Evolutionary conservation across 2,888 invertebrate genomes (phyloP).

Genomic region (Diplolepis rosae): DNA sequence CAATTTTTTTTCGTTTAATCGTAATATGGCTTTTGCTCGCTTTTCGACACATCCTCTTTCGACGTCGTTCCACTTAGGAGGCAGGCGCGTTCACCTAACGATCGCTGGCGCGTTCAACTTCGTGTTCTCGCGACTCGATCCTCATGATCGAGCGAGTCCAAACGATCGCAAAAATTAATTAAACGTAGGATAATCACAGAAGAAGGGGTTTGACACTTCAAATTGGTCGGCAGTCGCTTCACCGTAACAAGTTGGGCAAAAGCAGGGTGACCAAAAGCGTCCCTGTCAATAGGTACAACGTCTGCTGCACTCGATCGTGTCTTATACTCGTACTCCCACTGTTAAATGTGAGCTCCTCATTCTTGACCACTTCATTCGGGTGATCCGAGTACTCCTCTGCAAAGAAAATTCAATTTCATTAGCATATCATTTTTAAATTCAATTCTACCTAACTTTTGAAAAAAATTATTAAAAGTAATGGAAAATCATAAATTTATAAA

Average conservation of each 20-base stretch:
- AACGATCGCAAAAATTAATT: constrained; percentile 66
- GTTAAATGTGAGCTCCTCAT: constrained; percentile 90
- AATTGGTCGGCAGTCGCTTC: constrained; percentile 63
- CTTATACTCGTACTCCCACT: constrained; percentile 67
- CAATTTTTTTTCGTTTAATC: constrained; percentile 58
- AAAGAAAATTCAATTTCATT: constrained; percentile 54
- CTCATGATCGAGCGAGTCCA: constrained; percentile 35
- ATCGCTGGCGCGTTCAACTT: constrained; percentile 31
- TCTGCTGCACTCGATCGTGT: constrained; percentile 46
- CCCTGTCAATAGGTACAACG: constrained; percentile 60
- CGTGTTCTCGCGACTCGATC: constrained; percentile 45
- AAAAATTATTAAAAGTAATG: too few relatives aligned
- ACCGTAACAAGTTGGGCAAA: constrained; percentile 68
- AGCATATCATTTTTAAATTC: not conserved
- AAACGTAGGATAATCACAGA: constrained; percentile 74
- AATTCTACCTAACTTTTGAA: too few relatives aligned
- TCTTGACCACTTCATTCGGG: constrained; percentile 94
- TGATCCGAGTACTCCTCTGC: constrained; percentile 90
- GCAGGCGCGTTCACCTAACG: constrained; percentile 21
- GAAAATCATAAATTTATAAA: too few relatives aligned
- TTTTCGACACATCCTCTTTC: constrained; percentile 32
- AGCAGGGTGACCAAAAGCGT: constrained; percentile 62
- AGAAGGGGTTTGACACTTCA: constrained; percentile 69
- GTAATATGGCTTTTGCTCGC: constrained; percentile 68
- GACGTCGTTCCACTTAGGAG: constrained; percentile 12